phyloP scores from a whole-genome alignment of 2,113 vertebrate genomes.

The Scolopax mira region DNA sequence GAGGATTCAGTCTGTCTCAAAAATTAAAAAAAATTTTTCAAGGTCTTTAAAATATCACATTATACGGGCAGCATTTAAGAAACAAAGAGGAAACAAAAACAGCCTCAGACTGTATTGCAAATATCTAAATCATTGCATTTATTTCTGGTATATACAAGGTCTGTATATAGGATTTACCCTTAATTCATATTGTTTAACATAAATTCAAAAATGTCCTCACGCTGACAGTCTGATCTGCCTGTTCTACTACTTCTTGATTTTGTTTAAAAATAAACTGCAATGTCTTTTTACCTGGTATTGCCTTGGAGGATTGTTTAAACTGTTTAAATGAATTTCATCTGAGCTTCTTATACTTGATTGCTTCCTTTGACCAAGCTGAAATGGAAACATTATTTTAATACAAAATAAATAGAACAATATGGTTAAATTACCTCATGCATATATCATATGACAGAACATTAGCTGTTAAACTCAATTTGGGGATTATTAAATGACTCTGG shows the following conservation, averaged over 20 bases:
- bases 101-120: neutral
- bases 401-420: neutral
- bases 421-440: neutral
- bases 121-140: neutral
- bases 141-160: neutral
- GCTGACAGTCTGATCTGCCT: neutral
- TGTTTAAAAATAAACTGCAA: neutral
- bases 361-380: conserved; percentile 81
- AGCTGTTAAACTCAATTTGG: neutral
- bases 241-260: neutral
- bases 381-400: conserved; percentile 33
- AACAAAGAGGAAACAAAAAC: neutral
- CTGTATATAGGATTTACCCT: neutral
- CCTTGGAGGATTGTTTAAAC: conserved; percentile 77
- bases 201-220: neutral
- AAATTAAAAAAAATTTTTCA: neutral
- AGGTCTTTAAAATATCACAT: neutral
- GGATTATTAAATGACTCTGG: neutral
- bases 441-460: neutral
- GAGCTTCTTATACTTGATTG: conserved; percentile 77
- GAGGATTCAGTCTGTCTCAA: neutral
- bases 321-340: conserved; percentile 78
- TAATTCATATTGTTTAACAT: neutral
- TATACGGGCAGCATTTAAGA: neutral
- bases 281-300: conserved; percentile 83